Conservation (phyloP, 2,797 vertebrate genomes). For the Peromyscus melanophrys region DNA sequence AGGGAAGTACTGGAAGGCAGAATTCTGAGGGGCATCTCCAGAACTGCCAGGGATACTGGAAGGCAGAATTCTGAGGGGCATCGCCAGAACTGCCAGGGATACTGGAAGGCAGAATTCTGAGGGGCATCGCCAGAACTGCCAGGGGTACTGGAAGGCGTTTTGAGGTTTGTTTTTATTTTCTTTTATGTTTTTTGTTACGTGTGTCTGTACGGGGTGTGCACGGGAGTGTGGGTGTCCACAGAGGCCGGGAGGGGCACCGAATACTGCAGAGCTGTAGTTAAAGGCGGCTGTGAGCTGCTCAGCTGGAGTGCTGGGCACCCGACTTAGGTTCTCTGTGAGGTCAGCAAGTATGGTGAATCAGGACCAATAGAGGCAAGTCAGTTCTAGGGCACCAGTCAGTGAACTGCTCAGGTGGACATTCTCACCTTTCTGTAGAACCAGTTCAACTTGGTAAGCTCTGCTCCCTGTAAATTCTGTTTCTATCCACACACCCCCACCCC, state of each 20-base stretch:
- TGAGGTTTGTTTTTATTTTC: neutral
- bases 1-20: neutral
- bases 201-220: neutral
- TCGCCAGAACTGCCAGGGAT: constrained; percentile 7
- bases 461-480: neutral
- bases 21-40: neutral
- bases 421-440: neutral
- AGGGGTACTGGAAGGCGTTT: neutral
- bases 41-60: constrained; percentile 2
- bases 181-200: neutral
- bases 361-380: neutral
- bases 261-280: neutral
- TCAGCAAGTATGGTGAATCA: neutral
- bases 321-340: neutral
- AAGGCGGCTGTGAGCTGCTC: no score
- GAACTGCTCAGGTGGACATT: neutral
- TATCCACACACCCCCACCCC: neutral
- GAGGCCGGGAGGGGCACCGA: neutral
- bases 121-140: neutral
- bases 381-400: neutral
- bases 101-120: constrained; percentile 11
- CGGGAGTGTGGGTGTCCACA: neutral
- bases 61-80: neutral
- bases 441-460: neutral
- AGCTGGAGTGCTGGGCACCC: neutral